These are phyloP conservation scores for Cenopis cana DNA, from an alignment of 2,888 invertebrate genomes.

Conservation along the genomic window DNA sequence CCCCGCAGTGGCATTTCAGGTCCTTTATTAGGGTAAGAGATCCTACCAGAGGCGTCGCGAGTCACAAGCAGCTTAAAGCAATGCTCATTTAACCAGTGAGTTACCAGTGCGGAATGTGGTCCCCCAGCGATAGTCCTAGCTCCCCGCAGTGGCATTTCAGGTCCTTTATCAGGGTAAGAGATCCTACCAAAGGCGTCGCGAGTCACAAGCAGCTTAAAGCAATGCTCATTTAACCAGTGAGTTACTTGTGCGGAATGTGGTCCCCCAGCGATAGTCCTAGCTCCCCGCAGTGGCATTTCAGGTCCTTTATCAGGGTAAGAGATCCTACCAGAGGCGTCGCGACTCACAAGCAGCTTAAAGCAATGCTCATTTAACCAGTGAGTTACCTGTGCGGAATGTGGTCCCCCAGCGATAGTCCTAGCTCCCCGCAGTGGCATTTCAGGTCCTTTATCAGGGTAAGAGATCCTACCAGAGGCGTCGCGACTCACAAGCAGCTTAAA, in stretches of 20 bases:
- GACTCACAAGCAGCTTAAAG: too few relatives aligned
- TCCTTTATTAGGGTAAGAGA: slow-evolving; percentile 95
- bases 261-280: not conserved
- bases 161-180: slow-evolving; percentile 95
- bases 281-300: slow-evolving; percentile 88
- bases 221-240: not conserved
- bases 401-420: slow-evolving; percentile 66
- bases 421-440: slow-evolving; percentile 88
- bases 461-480: slow-evolving; percentile 65
- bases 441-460: slow-evolving; percentile 95
- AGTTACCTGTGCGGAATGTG: slow-evolving; percentile 58
- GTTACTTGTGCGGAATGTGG: not conserved
- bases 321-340: slow-evolving; percentile 57
- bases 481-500: too few relatives aligned
- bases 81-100: too few relatives aligned
- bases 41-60: too few relatives aligned
- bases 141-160: slow-evolving; percentile 90
- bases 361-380: slow-evolving; percentile 62
- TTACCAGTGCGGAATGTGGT: slow-evolving; percentile 83
- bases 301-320: slow-evolving; percentile 96
- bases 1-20: slow-evolving; percentile 92
- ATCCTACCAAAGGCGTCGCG: too few relatives aligned
- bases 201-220: too few relatives aligned
- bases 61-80: too few relatives aligned
- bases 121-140: slow-evolving; percentile 87